phyloP scores from a whole-genome alignment of 2,113 vertebrate genomes.

The Chloropsis cyanopogon region DNA sequence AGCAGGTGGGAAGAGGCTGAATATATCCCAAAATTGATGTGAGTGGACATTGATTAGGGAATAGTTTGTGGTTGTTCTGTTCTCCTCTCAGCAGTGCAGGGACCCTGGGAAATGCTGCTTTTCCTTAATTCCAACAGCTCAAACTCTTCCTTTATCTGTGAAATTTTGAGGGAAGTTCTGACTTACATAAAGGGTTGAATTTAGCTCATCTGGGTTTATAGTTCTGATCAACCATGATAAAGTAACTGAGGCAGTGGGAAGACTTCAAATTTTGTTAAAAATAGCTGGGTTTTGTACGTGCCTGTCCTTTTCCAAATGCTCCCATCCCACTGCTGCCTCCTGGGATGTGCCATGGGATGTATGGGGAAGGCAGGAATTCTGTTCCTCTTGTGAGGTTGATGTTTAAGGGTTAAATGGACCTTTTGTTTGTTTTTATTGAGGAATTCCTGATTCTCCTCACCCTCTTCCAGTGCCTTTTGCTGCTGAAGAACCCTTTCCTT shows the following conservation, averaged over 20 bases:
- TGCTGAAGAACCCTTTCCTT: accelerated
- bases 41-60: background rate
- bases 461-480: background rate
- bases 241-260: background rate
- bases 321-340: background rate
- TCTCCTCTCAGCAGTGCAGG: background rate
- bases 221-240: background rate
- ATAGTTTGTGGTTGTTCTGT: background rate
- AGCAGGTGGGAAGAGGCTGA: background rate
- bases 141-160: background rate
- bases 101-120: background rate
- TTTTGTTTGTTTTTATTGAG: background rate
- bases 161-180: background rate
- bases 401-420: background rate
- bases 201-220: background rate
- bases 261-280: background rate
- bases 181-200: background rate
- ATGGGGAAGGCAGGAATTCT: background rate
- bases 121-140: background rate
- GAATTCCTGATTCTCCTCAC: background rate
- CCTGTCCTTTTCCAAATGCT: background rate
- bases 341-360: accelerated
- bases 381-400: background rate
- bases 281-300: background rate
- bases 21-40: background rate